Percentiles rank a stretch among this genome's conserved stretches.
phyloP scores from a whole-genome alignment of 35 echinoderm and acorn worm genomes.

The Ophiothrix spiculata region DNA sequence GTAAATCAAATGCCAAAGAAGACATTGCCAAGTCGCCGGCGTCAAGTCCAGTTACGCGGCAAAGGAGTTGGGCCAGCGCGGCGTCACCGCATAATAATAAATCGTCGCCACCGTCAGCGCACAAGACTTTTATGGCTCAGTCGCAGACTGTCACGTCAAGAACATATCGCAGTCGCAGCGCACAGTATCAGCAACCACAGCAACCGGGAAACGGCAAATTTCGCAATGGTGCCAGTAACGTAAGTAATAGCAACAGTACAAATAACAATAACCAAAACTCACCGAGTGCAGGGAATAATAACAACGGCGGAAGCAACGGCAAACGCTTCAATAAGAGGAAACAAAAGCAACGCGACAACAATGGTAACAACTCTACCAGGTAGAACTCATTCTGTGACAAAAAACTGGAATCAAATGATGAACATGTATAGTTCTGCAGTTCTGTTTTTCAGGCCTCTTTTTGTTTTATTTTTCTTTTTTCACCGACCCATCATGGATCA shows the following conservation, averaged over 20 bases:
- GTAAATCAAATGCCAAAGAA: conserved; percentile 14
- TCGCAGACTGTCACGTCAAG: conserved; percentile 45
- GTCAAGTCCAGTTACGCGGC: neutral
- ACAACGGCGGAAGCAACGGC: conserved; percentile 10
- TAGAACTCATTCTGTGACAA: neutral
- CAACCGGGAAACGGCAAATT: conserved; percentile 19
- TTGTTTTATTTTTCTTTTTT: neutral
- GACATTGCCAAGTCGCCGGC: neutral
- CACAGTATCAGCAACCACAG: conserved; percentile 14
- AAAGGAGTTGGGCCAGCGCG: neutral
- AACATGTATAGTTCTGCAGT: neutral
- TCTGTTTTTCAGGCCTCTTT: neutral
- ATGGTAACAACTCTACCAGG: neutral
- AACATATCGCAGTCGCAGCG: conserved; percentile 59
- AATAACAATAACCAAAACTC: conserved; percentile 15
- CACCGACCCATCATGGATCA: conserved; percentile 5
- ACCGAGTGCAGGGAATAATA: conserved; percentile 9
- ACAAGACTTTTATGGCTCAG: neutral
- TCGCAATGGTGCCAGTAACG: neutral
- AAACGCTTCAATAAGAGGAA: neutral
- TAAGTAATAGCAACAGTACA: conserved; percentile 20
- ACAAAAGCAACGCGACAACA: neutral
- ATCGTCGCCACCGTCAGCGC: neutral
- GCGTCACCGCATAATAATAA: neutral
- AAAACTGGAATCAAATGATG: neutral